A percentile compares a stretch with the other conserved stretches of the same genome.
phyloP scores from a whole-genome alignment of 2,888 invertebrate genomes.

The Biston betularia region DNA sequence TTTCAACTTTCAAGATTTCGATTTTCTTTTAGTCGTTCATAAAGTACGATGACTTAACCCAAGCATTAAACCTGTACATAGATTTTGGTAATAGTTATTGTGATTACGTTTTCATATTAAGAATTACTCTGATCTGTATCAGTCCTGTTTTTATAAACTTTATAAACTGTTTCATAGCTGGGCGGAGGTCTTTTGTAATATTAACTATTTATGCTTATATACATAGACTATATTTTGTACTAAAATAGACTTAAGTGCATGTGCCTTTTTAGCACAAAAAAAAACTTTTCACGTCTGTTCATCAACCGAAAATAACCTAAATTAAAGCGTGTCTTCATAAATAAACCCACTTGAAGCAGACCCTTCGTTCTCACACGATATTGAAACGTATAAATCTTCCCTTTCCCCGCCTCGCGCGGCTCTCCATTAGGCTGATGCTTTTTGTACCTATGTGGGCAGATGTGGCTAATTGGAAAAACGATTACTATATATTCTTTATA shows the following conservation, averaged over 20 bases:
- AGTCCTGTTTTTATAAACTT: too few relatives aligned
- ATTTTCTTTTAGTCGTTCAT: too few relatives aligned
- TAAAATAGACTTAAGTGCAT: neutral
- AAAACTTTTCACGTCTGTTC: slow-evolving; percentile 28
- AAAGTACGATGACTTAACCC: too few relatives aligned
- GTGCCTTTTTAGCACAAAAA: neutral
- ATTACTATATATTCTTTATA: slow-evolving; percentile 5
- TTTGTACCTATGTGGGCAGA: slow-evolving; percentile 48
- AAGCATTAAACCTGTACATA: too few relatives aligned
- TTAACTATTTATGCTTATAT: too few relatives aligned
- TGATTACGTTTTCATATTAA: too few relatives aligned
- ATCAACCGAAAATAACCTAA: slow-evolving; percentile 56
- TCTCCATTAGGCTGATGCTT: slow-evolving; percentile 66
- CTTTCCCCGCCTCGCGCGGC: slow-evolving; percentile 66
- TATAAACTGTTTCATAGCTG: too few relatives aligned
- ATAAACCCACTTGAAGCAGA: slow-evolving; percentile 72
- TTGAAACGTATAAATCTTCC: slow-evolving; percentile 82
- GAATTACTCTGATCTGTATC: too few relatives aligned
- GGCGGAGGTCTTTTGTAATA: too few relatives aligned
- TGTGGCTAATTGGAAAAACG: slow-evolving; percentile 28
- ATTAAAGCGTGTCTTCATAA: slow-evolving; percentile 73
- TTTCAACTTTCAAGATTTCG: too few relatives aligned
- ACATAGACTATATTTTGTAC: neutral
- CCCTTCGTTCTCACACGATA: slow-evolving; percentile 73
- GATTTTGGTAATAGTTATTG: too few relatives aligned